Conservation (phyloP, 2,888 invertebrate species). For the Archips xylosteana region DNA sequence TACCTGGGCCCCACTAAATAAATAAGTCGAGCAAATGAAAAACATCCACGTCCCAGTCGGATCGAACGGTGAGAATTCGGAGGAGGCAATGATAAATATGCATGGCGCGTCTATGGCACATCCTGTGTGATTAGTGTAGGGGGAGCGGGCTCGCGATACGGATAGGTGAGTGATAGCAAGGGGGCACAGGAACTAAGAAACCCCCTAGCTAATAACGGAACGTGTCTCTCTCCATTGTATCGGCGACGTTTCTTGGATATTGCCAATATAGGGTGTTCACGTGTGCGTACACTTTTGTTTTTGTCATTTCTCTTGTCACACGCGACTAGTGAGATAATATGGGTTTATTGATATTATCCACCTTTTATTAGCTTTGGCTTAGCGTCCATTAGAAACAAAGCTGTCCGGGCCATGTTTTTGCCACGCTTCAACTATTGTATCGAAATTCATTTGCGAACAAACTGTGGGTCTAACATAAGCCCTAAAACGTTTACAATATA, state of each 20-base stretch:
- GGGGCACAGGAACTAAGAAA: constrained; percentile 74
- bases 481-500: neutral
- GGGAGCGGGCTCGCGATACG: constrained; percentile 70
- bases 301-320: constrained; percentile 64
- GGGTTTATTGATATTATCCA: constrained; percentile 47
- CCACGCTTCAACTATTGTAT: constrained; percentile 1
- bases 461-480: neutral
- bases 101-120: constrained; percentile 83
- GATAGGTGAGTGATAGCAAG: constrained; percentile 84
- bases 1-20: constrained; percentile 78
- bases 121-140: constrained; percentile 84
- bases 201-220: constrained; percentile 81
- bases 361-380: constrained; percentile 28
- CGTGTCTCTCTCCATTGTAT: constrained; percentile 78
- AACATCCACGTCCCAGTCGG: constrained; percentile 71
- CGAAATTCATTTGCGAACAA: neutral
- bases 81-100: constrained; percentile 82
- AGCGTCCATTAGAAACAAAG: constrained; percentile 12
- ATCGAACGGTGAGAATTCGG: constrained; percentile 79
- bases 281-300: constrained; percentile 77
- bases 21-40: constrained; percentile 81
- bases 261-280: constrained; percentile 81
- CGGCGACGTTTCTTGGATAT: constrained; percentile 81
- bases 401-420: neutral
- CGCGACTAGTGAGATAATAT: constrained; percentile 49